Evolutionary conservation across 1,140 invertebrate species (phyloP), one percentile per base, ranked within the genome.

Genomic region (Watersipora subatra): DNA sequence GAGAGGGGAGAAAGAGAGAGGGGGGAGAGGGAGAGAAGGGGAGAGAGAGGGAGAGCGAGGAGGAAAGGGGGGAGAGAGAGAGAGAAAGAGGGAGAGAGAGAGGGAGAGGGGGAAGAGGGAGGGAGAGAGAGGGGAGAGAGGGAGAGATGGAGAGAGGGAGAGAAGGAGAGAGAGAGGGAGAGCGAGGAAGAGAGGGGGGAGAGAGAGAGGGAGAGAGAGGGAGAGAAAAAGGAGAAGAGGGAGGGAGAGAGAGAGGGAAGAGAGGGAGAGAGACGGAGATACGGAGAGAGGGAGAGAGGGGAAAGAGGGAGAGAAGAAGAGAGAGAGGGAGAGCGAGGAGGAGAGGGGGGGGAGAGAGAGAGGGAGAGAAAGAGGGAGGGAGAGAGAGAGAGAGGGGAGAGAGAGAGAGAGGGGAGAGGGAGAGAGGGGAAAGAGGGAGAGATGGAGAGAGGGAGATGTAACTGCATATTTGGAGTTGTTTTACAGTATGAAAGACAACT

Each of bases 201-300:
- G 26, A 29, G 15, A 64, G 46, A 64, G 2, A 20, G 28, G 58
- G 46, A 58, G 22, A 22, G 15, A 64, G 63, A 64, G 15, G 46
- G 28, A 64, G 46, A 64, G 28, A 29, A 22, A 64, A 56, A 64
- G 28, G 46, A 34, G 58, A 24, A 64, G 28, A 29, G 2, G 29
- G 63, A 57, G 28, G 55, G 28, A 64, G 63, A 57, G 15, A 29
- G 55, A 64, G 63, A 57, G 7, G 46, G 30, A 64, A 34, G 27
- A 28, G 29, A 64, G 55, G 46, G 55, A 64, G 63, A 64, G 55
- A 27, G 55, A 64, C n/a, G 57, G 55, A 57, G 55, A 64, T 30
- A 58, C 19, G 46, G 26, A 64, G 3, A 64, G 55, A 57, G 22
- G 27, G 63, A 58, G 22, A 57, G 15, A 12, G 17, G 28, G 61